Conservation (phyloP, 2,113 vertebrate genomes). For the Erpornis zantholeuca region DNA sequence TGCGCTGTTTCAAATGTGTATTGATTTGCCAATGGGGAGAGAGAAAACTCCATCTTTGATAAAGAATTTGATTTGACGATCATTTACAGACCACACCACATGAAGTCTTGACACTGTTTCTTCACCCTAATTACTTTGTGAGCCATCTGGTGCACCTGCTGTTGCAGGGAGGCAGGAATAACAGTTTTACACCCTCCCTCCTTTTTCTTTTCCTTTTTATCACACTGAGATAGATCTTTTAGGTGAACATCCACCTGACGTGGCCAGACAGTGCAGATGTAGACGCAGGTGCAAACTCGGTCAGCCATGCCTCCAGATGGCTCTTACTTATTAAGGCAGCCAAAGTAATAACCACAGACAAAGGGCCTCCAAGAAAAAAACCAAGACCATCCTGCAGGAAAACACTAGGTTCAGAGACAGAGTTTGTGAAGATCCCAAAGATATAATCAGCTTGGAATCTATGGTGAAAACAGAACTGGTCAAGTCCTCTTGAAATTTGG, state of each 20-base stretch:
- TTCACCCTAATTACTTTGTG: conserved; percentile 59
- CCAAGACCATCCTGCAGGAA: not conserved
- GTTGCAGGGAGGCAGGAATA: conserved; percentile 43
- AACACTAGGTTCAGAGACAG: not conserved
- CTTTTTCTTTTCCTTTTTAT: conserved; percentile 47
- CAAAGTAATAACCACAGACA: conserved; percentile 59
- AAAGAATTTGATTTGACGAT: conserved; percentile 44
- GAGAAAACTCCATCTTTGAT: conserved; percentile 20
- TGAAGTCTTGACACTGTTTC: conserved; percentile 42
- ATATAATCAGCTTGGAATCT: conserved; percentile 5
- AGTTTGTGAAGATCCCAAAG: conserved; percentile 5
- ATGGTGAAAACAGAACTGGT: not conserved
- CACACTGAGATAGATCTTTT: conserved; percentile 52
- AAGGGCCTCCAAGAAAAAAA: not conserved
- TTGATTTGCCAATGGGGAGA: conserved; percentile 28
- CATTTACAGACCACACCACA: conserved; percentile 41
- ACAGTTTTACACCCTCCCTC: conserved; percentile 41
- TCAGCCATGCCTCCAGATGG: conserved; percentile 62
- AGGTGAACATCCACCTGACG: conserved; percentile 56
- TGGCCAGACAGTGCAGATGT: conserved; percentile 58
- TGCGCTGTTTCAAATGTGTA: not conserved
- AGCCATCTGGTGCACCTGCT: conserved; percentile 69
- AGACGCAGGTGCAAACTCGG: conserved; percentile 63
- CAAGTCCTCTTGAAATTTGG: conserved; percentile 2
- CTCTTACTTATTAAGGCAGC: conserved; percentile 62